These are phyloP conservation scores for Thumatha senex DNA, from an alignment of 2,888 invertebrate genomes.

Conservation along the genomic window DNA sequence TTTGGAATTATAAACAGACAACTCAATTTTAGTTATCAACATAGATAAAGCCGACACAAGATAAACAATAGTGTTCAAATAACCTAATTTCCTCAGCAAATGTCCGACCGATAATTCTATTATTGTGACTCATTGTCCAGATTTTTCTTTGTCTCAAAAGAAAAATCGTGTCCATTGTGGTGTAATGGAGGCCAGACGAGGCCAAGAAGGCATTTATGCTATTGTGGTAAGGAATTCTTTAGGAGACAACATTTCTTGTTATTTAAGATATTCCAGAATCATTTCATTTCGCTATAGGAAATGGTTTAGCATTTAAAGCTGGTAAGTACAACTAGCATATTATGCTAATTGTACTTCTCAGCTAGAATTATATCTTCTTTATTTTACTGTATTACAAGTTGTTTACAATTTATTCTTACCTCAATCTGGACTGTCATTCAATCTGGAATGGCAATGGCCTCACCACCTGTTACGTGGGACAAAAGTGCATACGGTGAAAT, in stretches of 20 bases:
- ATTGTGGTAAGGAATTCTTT: slow-evolving; percentile 36
- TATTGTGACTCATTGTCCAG: slow-evolving; percentile 44
- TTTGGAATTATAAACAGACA: no score
- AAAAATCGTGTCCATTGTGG: slow-evolving; percentile 45
- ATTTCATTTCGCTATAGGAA: slow-evolving; percentile 10
- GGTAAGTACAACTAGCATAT: neutral
- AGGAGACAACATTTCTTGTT: slow-evolving; percentile 26
- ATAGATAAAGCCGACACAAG: no score
- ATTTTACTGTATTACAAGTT: no score
- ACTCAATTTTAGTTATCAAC: no score
- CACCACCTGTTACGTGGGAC: no score
- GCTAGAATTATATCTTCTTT: no score
- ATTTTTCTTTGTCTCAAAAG: slow-evolving; percentile 49
- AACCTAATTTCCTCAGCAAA: slow-evolving; percentile 34
- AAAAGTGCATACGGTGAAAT: no score
- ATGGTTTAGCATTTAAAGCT: neutral
- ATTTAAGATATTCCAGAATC: slow-evolving; percentile 19
- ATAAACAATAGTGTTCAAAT: slow-evolving; percentile 11
- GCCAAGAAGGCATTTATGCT: slow-evolving; percentile 37
- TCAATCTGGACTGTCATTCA: no score
- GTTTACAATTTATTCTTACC: no score
- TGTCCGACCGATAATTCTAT: slow-evolving; percentile 43
- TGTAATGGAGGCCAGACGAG: slow-evolving; percentile 40
- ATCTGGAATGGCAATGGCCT: no score
- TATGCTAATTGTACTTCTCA: no score